phyloP scores from a whole-genome alignment of 2,888 invertebrate genomes.

The Lobophora halterata region DNA sequence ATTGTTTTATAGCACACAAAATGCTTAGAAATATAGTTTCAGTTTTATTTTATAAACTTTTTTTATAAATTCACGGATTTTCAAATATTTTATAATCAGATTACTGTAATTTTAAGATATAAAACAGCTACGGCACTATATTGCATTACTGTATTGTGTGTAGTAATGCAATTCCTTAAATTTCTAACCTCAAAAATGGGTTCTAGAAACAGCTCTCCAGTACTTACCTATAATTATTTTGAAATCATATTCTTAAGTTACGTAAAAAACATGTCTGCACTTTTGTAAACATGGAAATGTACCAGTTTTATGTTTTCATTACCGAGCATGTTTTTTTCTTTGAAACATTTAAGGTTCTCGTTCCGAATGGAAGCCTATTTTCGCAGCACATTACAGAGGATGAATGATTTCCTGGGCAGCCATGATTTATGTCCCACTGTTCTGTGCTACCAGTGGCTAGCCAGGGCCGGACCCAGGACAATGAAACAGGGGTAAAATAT shows the following conservation, averaged over 20 bases:
- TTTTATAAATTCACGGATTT: too few species aligned
- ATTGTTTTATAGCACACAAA: constrained; percentile 12
- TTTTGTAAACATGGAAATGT: constrained; percentile 21
- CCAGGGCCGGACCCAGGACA: constrained; percentile 30
- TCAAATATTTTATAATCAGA: too few species aligned
- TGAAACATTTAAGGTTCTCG: constrained; percentile 54
- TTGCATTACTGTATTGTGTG: too few species aligned
- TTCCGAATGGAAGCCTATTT: constrained; percentile 73
- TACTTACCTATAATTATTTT: too few species aligned
- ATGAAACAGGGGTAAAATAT: constrained; percentile 16
- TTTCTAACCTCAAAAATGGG: too few species aligned
- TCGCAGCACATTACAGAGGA: constrained; percentile 78
- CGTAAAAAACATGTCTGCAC: neutral
- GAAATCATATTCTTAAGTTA: too few species aligned
- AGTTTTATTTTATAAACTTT: too few species aligned
- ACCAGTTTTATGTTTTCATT: constrained; percentile 45
- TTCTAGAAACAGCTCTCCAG: too few species aligned
- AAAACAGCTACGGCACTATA: too few species aligned
- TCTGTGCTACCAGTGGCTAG: constrained; percentile 39
- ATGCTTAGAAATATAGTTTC: too few species aligned
- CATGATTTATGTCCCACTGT: constrained; percentile 71
- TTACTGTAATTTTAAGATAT: too few species aligned
- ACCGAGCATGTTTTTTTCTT: constrained; percentile 50
- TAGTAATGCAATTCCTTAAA: too few species aligned
- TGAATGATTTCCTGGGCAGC: constrained; percentile 77